Percentiles rank a stretch among this genome's conserved stretches.
Conservation (phyloP, 2,113 vertebrate genomes). For the Nyctereutes procyonoides region DNA sequence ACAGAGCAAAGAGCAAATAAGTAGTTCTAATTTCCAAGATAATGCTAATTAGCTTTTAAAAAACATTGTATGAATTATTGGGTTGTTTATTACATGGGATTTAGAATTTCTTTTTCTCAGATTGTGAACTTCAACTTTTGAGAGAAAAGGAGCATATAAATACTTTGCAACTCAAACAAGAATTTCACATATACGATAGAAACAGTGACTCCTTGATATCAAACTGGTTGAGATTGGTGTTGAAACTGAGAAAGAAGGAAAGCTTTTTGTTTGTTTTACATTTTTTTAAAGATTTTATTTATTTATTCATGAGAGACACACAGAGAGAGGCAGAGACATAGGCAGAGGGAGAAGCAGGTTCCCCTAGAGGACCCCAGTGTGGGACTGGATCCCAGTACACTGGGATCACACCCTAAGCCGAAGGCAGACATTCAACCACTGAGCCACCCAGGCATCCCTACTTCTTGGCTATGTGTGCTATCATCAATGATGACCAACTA, state of each 20-base stretch:
- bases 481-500: background rate
- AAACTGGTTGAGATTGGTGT: rapidly evolving
- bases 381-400: too few relatives aligned
- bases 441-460: too few relatives aligned
- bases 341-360: too few relatives aligned
- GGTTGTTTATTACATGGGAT: background rate
- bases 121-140: background rate
- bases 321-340: too few relatives aligned
- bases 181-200: background rate
- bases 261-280: background rate
- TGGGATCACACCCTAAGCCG: too few relatives aligned
- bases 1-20: background rate
- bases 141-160: background rate
- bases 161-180: background rate
- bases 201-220: background rate
- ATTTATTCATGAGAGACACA: too few relatives aligned
- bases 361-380: too few relatives aligned
- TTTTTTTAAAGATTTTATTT: background rate
- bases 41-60: background rate
- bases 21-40: background rate
- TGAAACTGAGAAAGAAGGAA: background rate
- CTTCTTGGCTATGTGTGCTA: background rate
- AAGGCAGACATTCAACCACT: too few relatives aligned
- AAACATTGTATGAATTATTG: background rate
- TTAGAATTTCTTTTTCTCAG: background rate